phyloP scores from a whole-genome alignment of 2,113 vertebrate species.

The Lophius piscatorius region DNA sequence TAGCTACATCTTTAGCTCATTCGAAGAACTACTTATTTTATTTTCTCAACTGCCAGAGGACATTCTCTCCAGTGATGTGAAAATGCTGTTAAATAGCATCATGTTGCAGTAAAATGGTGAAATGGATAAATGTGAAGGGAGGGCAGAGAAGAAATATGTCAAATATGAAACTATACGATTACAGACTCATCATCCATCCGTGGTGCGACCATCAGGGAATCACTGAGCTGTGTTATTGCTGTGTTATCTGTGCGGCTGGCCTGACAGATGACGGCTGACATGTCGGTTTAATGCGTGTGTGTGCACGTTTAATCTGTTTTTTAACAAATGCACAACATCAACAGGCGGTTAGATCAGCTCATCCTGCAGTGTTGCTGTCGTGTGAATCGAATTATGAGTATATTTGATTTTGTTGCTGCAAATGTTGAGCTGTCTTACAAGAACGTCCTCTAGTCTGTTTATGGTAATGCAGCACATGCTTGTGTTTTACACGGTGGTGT shows the following conservation, averaged over 20 bases:
- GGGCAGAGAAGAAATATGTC: conserved; percentile 19
- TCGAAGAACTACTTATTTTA: background rate
- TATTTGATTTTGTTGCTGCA: background rate
- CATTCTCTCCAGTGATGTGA: background rate
- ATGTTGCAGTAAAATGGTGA: background rate
- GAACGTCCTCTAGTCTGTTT: too few species aligned
- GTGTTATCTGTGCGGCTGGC: conserved; percentile 41
- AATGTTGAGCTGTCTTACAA: too few species aligned
- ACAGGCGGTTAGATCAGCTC: conserved; percentile 7
- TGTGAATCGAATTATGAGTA: background rate
- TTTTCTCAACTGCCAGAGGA: background rate
- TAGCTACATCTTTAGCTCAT: background rate
- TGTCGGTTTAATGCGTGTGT: conserved; percentile 10
- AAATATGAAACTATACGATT: conserved; percentile 36
- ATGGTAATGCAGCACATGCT: too few species aligned
- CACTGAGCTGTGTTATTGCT: conserved; percentile 54
- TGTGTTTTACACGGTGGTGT: too few species aligned
- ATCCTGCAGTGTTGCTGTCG: too few species aligned
- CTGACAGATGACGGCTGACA: conserved; percentile 34
- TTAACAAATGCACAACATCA: background rate
- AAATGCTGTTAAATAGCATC: background rate
- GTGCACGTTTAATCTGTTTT: background rate
- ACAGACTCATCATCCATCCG: conserved; percentile 16
- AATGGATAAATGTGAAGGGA: background rate
- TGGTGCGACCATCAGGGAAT: conserved; percentile 22